Conservation (phyloP, 2,113 vertebrate genomes). For the Scatophagus argus region DNA sequence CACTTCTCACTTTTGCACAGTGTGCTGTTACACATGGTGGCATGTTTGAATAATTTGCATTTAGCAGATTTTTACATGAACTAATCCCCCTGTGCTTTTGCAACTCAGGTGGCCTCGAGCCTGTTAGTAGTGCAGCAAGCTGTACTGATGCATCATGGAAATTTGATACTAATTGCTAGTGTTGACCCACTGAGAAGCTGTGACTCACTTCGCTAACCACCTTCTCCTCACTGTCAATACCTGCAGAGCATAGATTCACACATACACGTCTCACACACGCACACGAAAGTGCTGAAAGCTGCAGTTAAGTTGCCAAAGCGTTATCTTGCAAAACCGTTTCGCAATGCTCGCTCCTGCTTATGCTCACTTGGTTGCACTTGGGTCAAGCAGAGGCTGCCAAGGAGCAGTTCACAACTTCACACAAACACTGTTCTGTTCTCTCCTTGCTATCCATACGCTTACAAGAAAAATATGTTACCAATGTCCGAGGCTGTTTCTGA, state of each 20-base stretch:
- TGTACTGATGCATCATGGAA: conserved; percentile 67
- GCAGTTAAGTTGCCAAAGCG: conserved; percentile 71
- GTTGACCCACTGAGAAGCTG: conserved; percentile 48
- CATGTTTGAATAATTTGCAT: conserved; percentile 61
- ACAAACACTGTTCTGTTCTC: conserved; percentile 29
- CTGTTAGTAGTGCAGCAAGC: conserved; percentile 32
- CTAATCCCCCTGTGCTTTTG: conserved; percentile 48
- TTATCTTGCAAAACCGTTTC: conserved; percentile 82
- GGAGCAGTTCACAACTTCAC: conserved; percentile 53
- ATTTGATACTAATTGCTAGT: conserved; percentile 66
- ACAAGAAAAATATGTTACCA: conserved; percentile 19
- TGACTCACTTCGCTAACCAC: conserved; percentile 56
- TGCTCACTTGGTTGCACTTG: conserved; percentile 51
- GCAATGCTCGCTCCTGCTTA: conserved; percentile 65
- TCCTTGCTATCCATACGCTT: conserved; percentile 18
- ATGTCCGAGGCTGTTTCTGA: conserved; percentile 22
- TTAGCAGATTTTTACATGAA: conserved; percentile 32
- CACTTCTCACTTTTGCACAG: conserved; percentile 54
- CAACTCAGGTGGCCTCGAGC: conserved; percentile 52
- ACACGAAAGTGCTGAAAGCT: conserved; percentile 72
- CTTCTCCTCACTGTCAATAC: conserved; percentile 50
- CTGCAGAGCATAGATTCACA: conserved; percentile 47
- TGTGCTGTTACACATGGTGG: conserved; percentile 18
- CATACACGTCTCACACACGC: conserved; percentile 24
- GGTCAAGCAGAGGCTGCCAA: conserved; percentile 67